Percentiles rank a stretch among this genome's conserved stretches.
Evolutionary conservation across 1,140 invertebrate species (phyloP).

Genomic region (Orussus abietinus): DNA sequence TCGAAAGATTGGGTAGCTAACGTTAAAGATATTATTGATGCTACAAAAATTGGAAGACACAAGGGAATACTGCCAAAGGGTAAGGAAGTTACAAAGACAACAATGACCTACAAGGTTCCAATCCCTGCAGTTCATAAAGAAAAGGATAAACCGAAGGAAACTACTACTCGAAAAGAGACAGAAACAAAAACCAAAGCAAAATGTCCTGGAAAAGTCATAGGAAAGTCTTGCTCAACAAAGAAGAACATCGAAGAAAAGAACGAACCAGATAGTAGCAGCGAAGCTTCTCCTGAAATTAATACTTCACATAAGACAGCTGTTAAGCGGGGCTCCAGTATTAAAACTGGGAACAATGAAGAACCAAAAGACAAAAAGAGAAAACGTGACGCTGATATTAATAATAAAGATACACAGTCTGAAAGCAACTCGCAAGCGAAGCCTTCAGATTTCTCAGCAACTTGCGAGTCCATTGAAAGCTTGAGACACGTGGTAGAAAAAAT

Average conservation of each 20-base stretch:
- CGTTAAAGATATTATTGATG: conserved; percentile 45
- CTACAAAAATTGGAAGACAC: conserved; percentile 45
- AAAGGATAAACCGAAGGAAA: conserved; percentile 46
- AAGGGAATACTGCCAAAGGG: conserved; percentile 50
- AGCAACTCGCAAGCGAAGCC: conserved; percentile 15
- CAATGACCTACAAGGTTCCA: conserved; percentile 68
- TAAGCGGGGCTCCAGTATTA: conserved; percentile 20
- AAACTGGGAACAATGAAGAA: conserved; percentile 12
- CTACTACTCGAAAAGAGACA: conserved; percentile 36
- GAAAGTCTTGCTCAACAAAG: conserved; percentile 12
- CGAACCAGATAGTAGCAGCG: conserved; percentile 7
- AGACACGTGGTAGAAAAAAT: conserved; percentile 41
- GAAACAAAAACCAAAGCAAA: conserved; percentile 37
- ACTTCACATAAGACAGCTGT: conserved; percentile 20
- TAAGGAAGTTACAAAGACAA: conserved; percentile 57
- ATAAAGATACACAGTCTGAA: conserved; percentile 8
- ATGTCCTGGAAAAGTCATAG: conserved; percentile 22
- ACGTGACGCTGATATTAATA: conserved; percentile 14
- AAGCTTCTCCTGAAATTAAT: conserved; percentile 12
- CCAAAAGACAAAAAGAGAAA: conserved; percentile 24
- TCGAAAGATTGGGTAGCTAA: conserved; percentile 46
- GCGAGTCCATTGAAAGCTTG: conserved; percentile 42
- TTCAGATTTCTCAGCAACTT: conserved; percentile 32
- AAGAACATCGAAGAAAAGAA: conserved; percentile 20
- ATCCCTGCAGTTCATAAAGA: conserved; percentile 61